phyloP scores from a whole-genome alignment of 2,113 vertebrate species.

The Phocoena sinus region DNA sequence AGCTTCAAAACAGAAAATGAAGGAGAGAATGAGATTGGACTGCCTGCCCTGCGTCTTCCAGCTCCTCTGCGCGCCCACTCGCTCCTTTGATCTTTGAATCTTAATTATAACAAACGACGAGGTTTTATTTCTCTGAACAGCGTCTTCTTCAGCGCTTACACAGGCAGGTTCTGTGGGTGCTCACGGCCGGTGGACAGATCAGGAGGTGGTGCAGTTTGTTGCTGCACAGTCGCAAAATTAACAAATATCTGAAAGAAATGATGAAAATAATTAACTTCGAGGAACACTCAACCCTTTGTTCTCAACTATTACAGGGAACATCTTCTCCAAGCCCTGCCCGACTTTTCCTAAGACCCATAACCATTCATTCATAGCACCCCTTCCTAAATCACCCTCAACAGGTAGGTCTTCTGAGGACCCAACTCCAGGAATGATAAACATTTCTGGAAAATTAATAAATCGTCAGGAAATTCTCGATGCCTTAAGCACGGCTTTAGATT shows the following conservation, averaged over 20 bases:
- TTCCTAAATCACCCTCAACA: not conserved
- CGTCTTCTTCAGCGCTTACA: slow-evolving; percentile 6
- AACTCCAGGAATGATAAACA: not conserved
- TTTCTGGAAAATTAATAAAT: not conserved
- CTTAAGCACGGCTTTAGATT: not conserved
- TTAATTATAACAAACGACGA: not conserved
- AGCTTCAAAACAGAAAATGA: not conserved
- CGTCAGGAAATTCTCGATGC: not conserved
- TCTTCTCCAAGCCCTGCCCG: not conserved
- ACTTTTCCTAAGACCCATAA: not conserved
- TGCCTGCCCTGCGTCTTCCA: accelerated
- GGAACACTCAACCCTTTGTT: not conserved
- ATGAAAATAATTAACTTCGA: not conserved
- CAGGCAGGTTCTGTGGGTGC: not conserved
- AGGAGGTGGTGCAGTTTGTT: not conserved
- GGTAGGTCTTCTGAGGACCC: accelerated
- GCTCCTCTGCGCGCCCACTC: accelerated
- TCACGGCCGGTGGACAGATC: not conserved
- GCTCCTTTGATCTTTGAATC: not conserved
- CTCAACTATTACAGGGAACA: not conserved
- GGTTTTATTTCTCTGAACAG: not conserved
- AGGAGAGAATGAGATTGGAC: not conserved
- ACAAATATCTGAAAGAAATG: slow-evolving; percentile 78
- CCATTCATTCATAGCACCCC: accelerated
- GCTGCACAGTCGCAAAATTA: slow-evolving; percentile 70